Base-by-base conservation (phyloP, 2,797 vertebrate genomes). In the Danionella dracula region DNA sequence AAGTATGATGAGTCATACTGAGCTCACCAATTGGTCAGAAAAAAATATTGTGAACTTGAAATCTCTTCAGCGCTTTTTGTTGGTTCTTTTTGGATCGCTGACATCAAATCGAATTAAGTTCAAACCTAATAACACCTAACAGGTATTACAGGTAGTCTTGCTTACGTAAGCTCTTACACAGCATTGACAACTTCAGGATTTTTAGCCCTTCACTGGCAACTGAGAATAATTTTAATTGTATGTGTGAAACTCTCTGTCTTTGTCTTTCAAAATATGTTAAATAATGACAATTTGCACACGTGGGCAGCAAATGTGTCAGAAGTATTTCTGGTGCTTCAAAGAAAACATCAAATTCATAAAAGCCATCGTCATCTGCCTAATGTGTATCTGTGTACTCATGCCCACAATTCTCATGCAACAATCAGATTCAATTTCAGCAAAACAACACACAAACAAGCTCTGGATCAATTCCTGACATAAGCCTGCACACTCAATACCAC, bases 261-360 rank as follows among this genome's bases (percentile, higher is more conserved):
- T 45, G 13, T 55, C 7, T n/a, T 58, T 41, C 35, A 54, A 17
- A 29, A 55, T 16, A 37, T 23, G 10, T 51, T 12, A 27, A 6
- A 27, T 3, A 3, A 3, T 27, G 23, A 4, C n/a, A 40, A 12
- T 55, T 31, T 20, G 8, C 34, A 29, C 15, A 10, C 17, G 31
- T 8, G 29, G 5, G 29, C 3, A 17, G 38, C 19, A 50, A 32
- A 46, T 57, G 65, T 80, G 80, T 83, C 63, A 78, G 75, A 76
- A 45, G 71, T 78, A 73, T 50, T 55, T 19, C 72, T 74, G 65
- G 64, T 44, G 34, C 42, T 75, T 71, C 74, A 60, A 61, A 63
- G 65, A 68, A 79, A 82, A 79, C 70, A 76, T 73, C 76, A 82
- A 75, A 83, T 54, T 29, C 55, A 56, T 74, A 75, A 74, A 70